Evolutionary conservation across 37 sponge, comb jelly and placozoan genomes (phyloP).

Genomic region (Mnemiopsis leidyi): DNA sequence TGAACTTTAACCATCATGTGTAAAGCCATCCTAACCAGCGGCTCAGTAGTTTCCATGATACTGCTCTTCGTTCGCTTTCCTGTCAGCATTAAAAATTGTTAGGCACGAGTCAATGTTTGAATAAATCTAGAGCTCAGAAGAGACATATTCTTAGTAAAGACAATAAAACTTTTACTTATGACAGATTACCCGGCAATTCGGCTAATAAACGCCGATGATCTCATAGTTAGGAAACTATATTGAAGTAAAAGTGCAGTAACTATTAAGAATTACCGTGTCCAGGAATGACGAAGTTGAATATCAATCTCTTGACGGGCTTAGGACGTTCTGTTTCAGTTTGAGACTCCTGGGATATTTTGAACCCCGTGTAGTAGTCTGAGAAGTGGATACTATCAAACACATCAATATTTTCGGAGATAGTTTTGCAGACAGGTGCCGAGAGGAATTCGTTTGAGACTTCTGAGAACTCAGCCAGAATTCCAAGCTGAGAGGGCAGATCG

Average conservation of each 20-base stretch:
- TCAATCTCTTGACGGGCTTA: constrained; percentile 18
- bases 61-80: constrained; percentile 41
- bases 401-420: constrained; percentile 40
- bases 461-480: constrained; percentile 37
- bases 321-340: constrained; percentile 51
- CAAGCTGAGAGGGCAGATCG: constrained; percentile 34
- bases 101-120: not conserved
- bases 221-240: not conserved
- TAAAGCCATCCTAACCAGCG: constrained; percentile 11
- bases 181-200: not conserved
- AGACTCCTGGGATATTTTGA: constrained; percentile 54
- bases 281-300: constrained; percentile 63
- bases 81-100: too few relatives aligned
- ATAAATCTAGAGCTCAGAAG: not conserved
- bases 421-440: constrained; percentile 22
- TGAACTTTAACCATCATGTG: constrained; percentile 42
- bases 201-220: not conserved
- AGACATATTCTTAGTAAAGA: not conserved
- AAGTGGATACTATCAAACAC: constrained; percentile 57
- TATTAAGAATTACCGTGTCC: constrained; percentile 40
- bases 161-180: not conserved
- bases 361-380: constrained; percentile 64
- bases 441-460: constrained; percentile 59
- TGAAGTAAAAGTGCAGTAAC: not conserved
- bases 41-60: constrained; percentile 38